Evolutionary conservation across 2,797 vertebrate genomes (phyloP).

Genomic region (Acrossocheilus wenchowensis): DNA sequence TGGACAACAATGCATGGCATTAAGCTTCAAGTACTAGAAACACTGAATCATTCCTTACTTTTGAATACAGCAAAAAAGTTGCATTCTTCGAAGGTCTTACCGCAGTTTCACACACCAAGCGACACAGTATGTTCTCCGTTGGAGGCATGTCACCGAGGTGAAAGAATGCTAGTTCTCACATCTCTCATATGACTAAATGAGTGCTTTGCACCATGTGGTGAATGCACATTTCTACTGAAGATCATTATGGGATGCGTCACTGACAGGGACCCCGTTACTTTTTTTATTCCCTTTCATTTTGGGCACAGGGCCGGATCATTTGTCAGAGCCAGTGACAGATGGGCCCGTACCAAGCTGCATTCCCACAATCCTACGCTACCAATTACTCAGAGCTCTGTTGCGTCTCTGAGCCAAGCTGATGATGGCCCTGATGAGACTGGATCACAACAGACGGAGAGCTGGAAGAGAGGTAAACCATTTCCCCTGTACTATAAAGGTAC

Average conservation of each 20-base stretch:
- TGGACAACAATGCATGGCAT: background rate
- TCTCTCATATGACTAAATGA: constrained; percentile 50
- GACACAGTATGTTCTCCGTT: constrained; percentile 46
- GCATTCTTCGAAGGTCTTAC: constrained; percentile 33
- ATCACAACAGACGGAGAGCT: constrained; percentile 65
- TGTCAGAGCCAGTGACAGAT: constrained; percentile 69
- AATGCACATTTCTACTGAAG: constrained; percentile 51
- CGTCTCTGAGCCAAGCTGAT: constrained; percentile 54
- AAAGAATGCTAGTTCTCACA: constrained; percentile 44
- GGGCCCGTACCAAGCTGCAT: constrained; percentile 60
- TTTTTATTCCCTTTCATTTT: constrained; percentile 62
- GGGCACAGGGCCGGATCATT: constrained; percentile 56
- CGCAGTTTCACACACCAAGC: constrained; percentile 10
- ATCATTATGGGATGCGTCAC: constrained; percentile 56
- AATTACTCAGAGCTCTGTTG: constrained; percentile 65
- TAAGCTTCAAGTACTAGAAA: background rate
- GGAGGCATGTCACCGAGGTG: constrained; percentile 32
- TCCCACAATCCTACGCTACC: constrained; percentile 65
- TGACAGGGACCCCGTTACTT: constrained; percentile 57
- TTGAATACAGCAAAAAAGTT: constrained; percentile 15
- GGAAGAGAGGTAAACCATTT: constrained; percentile 62
- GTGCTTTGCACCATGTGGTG: constrained; percentile 42
- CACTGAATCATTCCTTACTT: background rate
- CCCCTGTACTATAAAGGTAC: background rate
- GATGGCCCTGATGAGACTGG: constrained; percentile 62